phyloP scores from a whole-genome alignment of 2,113 vertebrate genomes.

The Xenopus borealis region DNA sequence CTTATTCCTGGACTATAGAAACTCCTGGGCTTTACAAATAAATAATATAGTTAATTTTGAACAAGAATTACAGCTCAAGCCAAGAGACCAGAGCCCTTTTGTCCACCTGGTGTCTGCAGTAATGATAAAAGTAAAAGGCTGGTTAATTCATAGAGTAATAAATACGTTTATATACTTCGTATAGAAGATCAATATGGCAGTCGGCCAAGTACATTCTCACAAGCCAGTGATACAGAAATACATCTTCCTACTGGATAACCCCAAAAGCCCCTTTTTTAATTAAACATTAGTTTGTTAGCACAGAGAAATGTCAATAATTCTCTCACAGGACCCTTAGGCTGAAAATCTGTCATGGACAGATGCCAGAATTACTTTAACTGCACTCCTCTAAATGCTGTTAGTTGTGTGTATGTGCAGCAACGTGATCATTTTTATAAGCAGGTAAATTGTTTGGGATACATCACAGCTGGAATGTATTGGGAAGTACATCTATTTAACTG shows the following conservation, averaged over 20 bases:
- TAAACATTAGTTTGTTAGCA: not conserved
- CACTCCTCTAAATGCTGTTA: not conserved
- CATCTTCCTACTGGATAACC: no score
- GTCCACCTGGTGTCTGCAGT: no score
- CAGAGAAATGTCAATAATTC: not conserved
- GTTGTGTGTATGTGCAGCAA: not conserved
- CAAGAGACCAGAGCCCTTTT: no score
- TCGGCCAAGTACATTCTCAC: not conserved
- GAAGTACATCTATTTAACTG: not conserved
- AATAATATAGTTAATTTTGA: no score
- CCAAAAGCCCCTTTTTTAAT: no score
- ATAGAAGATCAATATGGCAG: constrained; percentile 7
- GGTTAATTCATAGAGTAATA: no score
- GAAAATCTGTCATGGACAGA: not conserved
- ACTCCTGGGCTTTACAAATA: no score
- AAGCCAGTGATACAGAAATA: no score
- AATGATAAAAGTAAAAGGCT: no score
- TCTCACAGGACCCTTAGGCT: not conserved
- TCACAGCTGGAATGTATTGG: not conserved
- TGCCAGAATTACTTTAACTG: not conserved
- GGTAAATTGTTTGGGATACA: not conserved
- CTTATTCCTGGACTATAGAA: no score
- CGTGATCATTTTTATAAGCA: constrained; percentile 4
- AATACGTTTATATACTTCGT: not conserved
- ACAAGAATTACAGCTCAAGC: no score